phyloP scores from a whole-genome alignment of 2,888 invertebrate species.

The Emmelina monodactyla region DNA sequence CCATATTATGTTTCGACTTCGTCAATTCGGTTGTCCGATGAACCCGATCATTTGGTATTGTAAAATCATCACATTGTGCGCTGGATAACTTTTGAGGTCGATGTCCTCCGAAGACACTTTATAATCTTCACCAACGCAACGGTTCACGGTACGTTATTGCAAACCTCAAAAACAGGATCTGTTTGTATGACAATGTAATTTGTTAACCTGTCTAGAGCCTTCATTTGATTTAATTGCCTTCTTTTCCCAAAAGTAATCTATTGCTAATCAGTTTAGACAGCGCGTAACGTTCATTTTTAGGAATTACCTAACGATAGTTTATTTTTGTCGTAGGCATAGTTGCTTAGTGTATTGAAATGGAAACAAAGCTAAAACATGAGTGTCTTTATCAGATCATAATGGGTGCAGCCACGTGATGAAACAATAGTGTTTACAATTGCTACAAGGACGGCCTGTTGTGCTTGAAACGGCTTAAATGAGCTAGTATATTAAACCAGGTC shows the following conservation, averaged over 20 bases:
- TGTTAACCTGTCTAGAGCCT: too few relatives aligned
- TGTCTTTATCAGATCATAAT: slow-evolving; percentile 46
- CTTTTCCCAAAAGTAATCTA: too few relatives aligned
- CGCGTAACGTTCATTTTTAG: too few relatives aligned
- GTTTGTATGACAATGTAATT: too few relatives aligned
- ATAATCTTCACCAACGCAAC: slow-evolving; percentile 45
- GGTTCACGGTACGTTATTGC: slow-evolving; percentile 48
- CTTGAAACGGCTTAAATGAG: slow-evolving; percentile 4
- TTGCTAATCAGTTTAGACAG: too few relatives aligned
- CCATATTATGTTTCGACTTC: too few relatives aligned
- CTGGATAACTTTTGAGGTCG: slow-evolving; percentile 57
- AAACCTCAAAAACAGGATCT: slow-evolving; percentile 53
- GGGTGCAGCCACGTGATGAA: slow-evolving; percentile 48
- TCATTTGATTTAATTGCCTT: too few relatives aligned
- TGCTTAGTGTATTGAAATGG: too few relatives aligned
- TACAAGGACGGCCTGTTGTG: slow-evolving; percentile 39
- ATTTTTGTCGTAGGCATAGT: too few relatives aligned
- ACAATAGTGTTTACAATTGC: slow-evolving; percentile 55
- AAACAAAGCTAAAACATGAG: too few relatives aligned
- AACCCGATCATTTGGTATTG: slow-evolving; percentile 41
- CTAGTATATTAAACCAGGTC: too few relatives aligned
- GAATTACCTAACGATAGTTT: too few relatives aligned
- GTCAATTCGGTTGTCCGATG: slow-evolving; percentile 25
- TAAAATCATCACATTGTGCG: slow-evolving; percentile 47
- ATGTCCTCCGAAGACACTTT: slow-evolving; percentile 49